Conservation (phyloP, 2,888 invertebrate genomes). For the Sycophila texana region DNA sequence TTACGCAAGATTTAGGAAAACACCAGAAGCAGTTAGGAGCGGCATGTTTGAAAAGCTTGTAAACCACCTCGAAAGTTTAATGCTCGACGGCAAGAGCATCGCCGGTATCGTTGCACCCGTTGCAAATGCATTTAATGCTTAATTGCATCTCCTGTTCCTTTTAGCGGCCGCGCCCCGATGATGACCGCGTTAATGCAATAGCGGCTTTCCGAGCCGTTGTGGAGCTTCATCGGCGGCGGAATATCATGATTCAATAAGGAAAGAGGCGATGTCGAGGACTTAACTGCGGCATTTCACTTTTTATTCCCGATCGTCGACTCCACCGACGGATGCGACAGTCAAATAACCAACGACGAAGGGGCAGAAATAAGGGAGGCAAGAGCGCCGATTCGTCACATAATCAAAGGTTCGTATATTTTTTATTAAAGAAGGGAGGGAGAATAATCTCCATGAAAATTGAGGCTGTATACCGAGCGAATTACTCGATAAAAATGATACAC, state of each 20-base stretch:
- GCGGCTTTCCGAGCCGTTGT: slow-evolving; percentile 15
- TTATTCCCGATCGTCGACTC: not conserved
- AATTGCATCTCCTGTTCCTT: slow-evolving; percentile 49
- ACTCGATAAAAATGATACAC: no score
- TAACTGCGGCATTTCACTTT: not conserved
- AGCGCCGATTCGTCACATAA: slow-evolving; percentile 13
- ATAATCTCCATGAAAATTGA: slow-evolving; percentile 9
- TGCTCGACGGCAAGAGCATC: slow-evolving; percentile 29
- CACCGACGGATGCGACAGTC: not conserved
- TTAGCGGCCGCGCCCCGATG: slow-evolving; percentile 34
- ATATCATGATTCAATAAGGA: slow-evolving; percentile 46
- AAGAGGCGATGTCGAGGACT: not conserved
- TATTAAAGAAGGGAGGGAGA: slow-evolving; percentile 10
- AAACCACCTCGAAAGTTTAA: slow-evolving; percentile 27
- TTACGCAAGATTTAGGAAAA: not conserved
- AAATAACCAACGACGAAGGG: not conserved
- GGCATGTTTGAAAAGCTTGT: slow-evolving; percentile 38
- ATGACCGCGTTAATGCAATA: slow-evolving; percentile 48
- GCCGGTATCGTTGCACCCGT: slow-evolving; percentile 57
- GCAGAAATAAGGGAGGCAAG: not conserved
- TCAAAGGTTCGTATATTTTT: slow-evolving; percentile 4
- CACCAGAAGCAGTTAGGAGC: not conserved
- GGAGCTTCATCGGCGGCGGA: slow-evolving; percentile 1
- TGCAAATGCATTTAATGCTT: slow-evolving; percentile 55
- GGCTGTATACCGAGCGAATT: no score